Evolutionary conservation across 1,140 invertebrate genomes (phyloP), one percentile per base, ranked within the genome.

Genomic region (Propsilocerus akamusi): DNA sequence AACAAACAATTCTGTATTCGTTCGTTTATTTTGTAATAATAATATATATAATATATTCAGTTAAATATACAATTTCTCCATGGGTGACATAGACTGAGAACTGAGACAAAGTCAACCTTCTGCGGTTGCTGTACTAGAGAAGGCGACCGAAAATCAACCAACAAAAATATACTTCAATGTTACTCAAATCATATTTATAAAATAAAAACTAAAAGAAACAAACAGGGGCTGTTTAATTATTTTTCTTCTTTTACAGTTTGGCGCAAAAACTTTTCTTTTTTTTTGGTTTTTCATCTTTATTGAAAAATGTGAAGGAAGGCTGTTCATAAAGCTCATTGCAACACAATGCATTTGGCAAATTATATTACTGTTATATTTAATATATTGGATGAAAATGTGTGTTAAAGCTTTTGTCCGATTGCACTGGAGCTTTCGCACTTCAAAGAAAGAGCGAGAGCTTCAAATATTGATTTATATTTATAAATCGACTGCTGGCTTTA

Each of bases 91-190:
- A 52, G 30, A 57, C 56, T 26, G 54, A 41, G 49, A n/a, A n/a
- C n/a, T n/a, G 51, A 64, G 58, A 63, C 63, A 61, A 61, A 63
- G 67, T 70, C 70, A 74, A 70, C 76, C 77, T 80, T 78, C 77
- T 75, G 75, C 77, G 74, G 74, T 73, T 80, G 77, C 77, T 80
- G 78, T 80, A 77, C 72, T 68, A 70, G 77, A 80, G 78, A 79
- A 81, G 78, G 77, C 77, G 75, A 78, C 77, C 71, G 74, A 73
- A 72, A 75, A 71, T 72, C 68, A 71, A 74, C 72, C 62, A 66
- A 62, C 62, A 56, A 53, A 50, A 17, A 51, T 25, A 51, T 30
- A 46, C 20, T 32, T 37, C 26, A 51, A 17, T 32, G 23, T 25
- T 22, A 51, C 26, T n/a, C 14, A 32, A 41, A 48, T 26, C 26